Conservation (phyloP, 1,140 invertebrate species). For the Hestina assimilis region DNA sequence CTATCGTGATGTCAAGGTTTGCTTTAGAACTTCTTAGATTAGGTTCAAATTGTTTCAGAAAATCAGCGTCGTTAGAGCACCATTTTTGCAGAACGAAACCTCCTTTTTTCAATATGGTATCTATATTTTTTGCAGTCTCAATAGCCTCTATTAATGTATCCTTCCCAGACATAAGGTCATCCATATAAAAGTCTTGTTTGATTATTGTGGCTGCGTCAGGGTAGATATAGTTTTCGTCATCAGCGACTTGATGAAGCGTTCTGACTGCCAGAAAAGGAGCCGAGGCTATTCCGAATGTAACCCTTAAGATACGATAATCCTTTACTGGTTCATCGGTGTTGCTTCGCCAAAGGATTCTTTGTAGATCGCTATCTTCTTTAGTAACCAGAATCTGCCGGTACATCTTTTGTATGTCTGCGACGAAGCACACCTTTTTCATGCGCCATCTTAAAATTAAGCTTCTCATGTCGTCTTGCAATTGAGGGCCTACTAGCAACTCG, state of each 20-base stretch:
- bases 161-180: slow-evolving; percentile 48
- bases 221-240: neutral
- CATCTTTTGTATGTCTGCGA: slow-evolving; percentile 3
- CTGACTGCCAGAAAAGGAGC: slow-evolving; percentile 9
- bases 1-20: too few relatives aligned
- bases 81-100: slow-evolving; percentile 34
- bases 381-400: neutral
- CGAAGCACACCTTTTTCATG: neutral
- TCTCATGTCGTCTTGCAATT: slow-evolving; percentile 4
- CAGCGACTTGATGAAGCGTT: slow-evolving; percentile 2
- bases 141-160: slow-evolving; percentile 33
- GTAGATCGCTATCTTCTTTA: slow-evolving; percentile 1
- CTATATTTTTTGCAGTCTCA: slow-evolving; percentile 7
- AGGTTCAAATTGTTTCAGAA: slow-evolving; percentile 19
- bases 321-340: neutral
- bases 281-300: neutral
- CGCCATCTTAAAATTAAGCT: neutral
- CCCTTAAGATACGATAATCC: neutral
- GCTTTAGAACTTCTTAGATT: slow-evolving; percentile 12
- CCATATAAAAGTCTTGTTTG: too few relatives aligned
- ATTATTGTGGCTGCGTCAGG: neutral
- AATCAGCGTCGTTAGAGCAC: slow-evolving; percentile 22
- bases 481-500: neutral
- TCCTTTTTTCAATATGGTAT: slow-evolving; percentile 19
- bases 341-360: neutral